These are phyloP conservation scores for Bryconaethiops microstoma DNA, from an alignment of 2,797 vertebrate genomes.

Conservation along the genomic window DNA sequence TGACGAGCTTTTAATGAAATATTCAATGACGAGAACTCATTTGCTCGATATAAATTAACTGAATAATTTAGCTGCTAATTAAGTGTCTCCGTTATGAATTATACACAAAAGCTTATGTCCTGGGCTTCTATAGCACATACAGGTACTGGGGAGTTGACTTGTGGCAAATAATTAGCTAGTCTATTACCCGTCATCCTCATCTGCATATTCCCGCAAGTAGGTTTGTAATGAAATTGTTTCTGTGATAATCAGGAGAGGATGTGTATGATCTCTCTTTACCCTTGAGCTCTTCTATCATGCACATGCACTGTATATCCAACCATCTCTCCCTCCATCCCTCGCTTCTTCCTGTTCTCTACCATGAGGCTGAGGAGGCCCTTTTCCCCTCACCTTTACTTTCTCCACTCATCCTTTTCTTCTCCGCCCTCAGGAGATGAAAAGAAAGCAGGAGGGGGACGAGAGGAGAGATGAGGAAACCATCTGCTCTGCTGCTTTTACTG, in stretches of 20 bases:
- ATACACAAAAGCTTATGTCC: conserved; percentile 41
- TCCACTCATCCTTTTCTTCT: conserved; percentile 5
- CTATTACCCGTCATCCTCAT: conserved; percentile 78
- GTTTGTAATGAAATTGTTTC: conserved; percentile 78
- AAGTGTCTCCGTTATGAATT: conserved; percentile 65
- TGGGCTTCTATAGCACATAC: conserved; percentile 58
- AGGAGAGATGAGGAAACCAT: conserved; percentile 30
- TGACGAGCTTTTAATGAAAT: conserved; percentile 75
- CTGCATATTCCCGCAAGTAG: conserved; percentile 71
- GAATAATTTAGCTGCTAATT: conserved; percentile 75
- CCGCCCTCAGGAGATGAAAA: conserved; percentile 12
- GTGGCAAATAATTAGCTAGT: conserved; percentile 76
- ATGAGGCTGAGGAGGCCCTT: conserved; percentile 11
- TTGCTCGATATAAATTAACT: conserved; percentile 76
- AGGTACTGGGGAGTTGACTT: conserved; percentile 72
- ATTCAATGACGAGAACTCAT: conserved; percentile 74
- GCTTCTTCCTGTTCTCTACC: conserved; percentile 9
- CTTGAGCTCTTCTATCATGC: conserved; percentile 19
- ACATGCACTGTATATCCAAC: not conserved
- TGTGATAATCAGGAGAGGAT: conserved; percentile 71
- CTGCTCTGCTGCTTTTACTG: conserved; percentile 3
- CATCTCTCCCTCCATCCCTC: conserved; percentile 31
- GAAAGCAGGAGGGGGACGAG: not conserved
- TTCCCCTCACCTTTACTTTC: conserved; percentile 37
- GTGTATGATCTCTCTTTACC: conserved; percentile 30